Evolutionary conservation across 1,140 invertebrate species (phyloP).

Genomic region (Amphibalanus amphitrite): DNA sequence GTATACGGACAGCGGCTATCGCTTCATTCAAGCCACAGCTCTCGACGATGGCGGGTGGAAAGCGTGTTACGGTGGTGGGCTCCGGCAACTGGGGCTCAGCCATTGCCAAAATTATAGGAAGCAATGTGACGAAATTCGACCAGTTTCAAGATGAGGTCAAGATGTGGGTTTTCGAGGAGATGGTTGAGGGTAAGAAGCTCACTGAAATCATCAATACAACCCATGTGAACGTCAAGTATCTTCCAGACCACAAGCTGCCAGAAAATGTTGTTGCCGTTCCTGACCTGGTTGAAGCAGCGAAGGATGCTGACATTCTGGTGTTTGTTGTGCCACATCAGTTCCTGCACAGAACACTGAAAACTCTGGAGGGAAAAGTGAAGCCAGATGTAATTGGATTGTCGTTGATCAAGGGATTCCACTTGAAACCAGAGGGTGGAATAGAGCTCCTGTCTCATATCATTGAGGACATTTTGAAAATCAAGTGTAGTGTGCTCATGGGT

Average conservation of each 20-base stretch:
- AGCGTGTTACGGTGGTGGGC: constrained; percentile 9
- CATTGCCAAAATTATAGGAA: constrained; percentile 95
- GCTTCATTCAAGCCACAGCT: neutral
- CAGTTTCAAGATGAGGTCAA: constrained; percentile 71
- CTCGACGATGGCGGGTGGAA: constrained; percentile 4
- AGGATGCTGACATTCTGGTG: constrained; percentile 85
- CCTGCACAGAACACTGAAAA: constrained; percentile 35
- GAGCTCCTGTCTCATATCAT: constrained; percentile 94
- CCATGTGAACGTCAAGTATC: constrained; percentile 97
- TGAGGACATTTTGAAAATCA: constrained; percentile 62
- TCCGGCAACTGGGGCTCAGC: constrained; percentile 65
- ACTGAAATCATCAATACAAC: constrained; percentile 97
- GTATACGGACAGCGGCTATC: too few species aligned
- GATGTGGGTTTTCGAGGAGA: constrained; percentile 98
- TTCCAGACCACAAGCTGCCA: constrained; percentile 43
- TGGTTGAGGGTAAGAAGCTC: constrained; percentile 83
- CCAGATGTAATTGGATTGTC: constrained; percentile 74
- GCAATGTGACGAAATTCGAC: constrained; percentile 60
- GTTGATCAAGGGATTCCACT: constrained; percentile 91
- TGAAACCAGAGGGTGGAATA: constrained; percentile 74
- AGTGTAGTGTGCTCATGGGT: constrained; percentile 90
- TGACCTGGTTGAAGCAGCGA: constrained; percentile 72
- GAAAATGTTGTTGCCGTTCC: constrained; percentile 53
- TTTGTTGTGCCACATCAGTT: constrained; percentile 99
- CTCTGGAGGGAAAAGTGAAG: constrained; percentile 72